Conservation (phyloP, 2,797 vertebrate species). For the Echeneis naucrates region DNA sequence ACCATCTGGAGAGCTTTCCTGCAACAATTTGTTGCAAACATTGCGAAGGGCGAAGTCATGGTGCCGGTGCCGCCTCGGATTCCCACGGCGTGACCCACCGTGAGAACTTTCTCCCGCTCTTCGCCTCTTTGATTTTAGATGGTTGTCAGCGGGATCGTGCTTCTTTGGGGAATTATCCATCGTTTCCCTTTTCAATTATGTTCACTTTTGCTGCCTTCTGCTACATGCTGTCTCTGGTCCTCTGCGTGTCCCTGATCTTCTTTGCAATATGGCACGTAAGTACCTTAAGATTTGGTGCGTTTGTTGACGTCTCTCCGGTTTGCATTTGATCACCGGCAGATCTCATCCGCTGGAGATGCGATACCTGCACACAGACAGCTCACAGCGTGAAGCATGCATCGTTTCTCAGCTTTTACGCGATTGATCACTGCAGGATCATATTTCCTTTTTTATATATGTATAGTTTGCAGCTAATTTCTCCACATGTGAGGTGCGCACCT, state of each 20-base stretch:
- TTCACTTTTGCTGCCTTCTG: slow-evolving; percentile 90
- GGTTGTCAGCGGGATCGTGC: slow-evolving; percentile 62
- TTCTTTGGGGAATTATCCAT: slow-evolving; percentile 67
- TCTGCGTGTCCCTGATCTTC: slow-evolving; percentile 88
- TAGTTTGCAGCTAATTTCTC: neutral
- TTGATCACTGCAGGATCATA: too few species aligned
- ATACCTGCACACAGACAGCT: neutral
- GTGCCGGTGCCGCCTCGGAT: slow-evolving; percentile 53
- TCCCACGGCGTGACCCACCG: slow-evolving; percentile 61
- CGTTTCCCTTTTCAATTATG: slow-evolving; percentile 79
- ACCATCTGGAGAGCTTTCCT: slow-evolving; percentile 43
- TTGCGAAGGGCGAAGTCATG: slow-evolving; percentile 65
- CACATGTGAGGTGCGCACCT: slow-evolving; percentile 49
- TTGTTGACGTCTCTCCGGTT: neutral
- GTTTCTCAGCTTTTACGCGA: too few species aligned
- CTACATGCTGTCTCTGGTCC: slow-evolving; percentile 89
- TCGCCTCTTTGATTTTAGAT: slow-evolving; percentile 44
- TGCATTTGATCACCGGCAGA: neutral
- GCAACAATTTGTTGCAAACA: slow-evolving; percentile 70
- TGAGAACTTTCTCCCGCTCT: slow-evolving; percentile 66
- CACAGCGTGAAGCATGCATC: too few species aligned
- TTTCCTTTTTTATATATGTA: too few species aligned
- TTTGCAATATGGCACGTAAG: slow-evolving; percentile 89
- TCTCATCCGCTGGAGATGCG: neutral
- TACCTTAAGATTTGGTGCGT: slow-evolving; percentile 32